A percentile compares a stretch with the other conserved stretches of the same genome.
These are phyloP conservation scores for Rhodinocichla rosea DNA, from an alignment of 2,113 vertebrate species.

Conservation along the genomic window DNA sequence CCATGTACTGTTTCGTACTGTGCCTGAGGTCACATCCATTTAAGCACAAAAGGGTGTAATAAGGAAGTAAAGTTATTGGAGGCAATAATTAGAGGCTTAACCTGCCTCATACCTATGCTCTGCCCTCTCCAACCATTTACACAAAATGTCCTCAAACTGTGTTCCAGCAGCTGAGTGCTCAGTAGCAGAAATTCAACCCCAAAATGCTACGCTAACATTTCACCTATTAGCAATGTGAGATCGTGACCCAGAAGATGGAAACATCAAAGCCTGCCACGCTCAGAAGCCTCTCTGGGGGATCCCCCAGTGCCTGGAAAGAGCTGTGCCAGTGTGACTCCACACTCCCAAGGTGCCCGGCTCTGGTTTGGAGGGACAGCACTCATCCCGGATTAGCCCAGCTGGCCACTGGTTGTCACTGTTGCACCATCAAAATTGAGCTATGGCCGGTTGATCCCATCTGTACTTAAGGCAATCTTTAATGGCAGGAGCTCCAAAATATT, in stretches of 20 bases:
- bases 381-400: not conserved
- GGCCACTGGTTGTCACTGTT: slow-evolving; percentile 54
- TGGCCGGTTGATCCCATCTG: not conserved
- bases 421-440: not conserved
- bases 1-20: not conserved
- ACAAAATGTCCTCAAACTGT: not conserved
- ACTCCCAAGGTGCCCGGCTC: not conserved
- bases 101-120: not conserved
- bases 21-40: not conserved
- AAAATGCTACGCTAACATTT: accelerated
- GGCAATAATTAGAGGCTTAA: not conserved
- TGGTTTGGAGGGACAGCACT: not conserved
- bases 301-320: not conserved
- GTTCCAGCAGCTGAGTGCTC: not conserved
- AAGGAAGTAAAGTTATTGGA: not conserved
- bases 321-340: not conserved
- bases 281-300: not conserved
- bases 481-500: not conserved
- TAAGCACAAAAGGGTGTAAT: not conserved
- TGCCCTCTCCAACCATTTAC: not conserved
- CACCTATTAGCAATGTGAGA: not conserved
- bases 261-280: not conserved
- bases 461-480: not conserved
- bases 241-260: not conserved
- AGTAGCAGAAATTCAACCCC: not conserved